Percentiles rank a stretch among this genome's conserved stretches.
These are phyloP conservation scores for Cotesia typhae DNA, from an alignment of 1,140 invertebrate genomes.

Conservation along the genomic window DNA sequence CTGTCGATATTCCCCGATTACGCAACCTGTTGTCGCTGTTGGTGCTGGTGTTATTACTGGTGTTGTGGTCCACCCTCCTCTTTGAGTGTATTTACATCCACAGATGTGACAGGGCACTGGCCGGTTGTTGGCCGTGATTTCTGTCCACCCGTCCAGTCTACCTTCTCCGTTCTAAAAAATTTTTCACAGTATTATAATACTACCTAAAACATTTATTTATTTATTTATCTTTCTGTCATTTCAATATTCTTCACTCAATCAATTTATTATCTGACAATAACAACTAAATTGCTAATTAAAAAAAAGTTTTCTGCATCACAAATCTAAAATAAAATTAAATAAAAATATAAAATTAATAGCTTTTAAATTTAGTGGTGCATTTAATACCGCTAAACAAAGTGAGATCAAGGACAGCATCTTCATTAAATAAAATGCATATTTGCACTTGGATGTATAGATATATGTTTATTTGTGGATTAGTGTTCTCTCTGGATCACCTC, in stretches of 20 bases:
- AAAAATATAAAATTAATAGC: conserved; percentile 15
- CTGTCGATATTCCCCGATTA: conserved; percentile 28
- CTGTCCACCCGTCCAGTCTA: conserved; percentile 7
- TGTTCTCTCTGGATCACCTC: conserved; percentile 34
- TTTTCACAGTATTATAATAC: neutral
- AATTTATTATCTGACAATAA: conserved; percentile 15
- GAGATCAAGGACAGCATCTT: conserved; percentile 41
- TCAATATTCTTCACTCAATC: neutral
- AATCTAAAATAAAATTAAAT: neutral
- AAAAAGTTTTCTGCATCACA: neutral
- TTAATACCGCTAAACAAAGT: conserved; percentile 9
- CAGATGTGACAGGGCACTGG: conserved; percentile 15
- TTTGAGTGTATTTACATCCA: neutral
- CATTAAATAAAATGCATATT: conserved; percentile 26
- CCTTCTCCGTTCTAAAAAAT: conserved; percentile 14
- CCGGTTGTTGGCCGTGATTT: conserved; percentile 28
- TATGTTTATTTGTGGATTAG: neutral
- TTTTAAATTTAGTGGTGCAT: conserved; percentile 1
- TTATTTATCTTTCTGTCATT: neutral
- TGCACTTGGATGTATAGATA: too few species aligned
- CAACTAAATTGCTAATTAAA: neutral
- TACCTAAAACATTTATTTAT: neutral
- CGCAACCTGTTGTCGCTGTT: conserved; percentile 33
- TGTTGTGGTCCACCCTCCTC: conserved; percentile 26
- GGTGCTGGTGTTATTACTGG: too few species aligned